A percentile compares a stretch with the other conserved stretches of the same genome.
These are phyloP conservation scores for Caenorhabditis japonica DNA, from an alignment of 2,888 invertebrate species.

Conservation along the genomic window DNA sequence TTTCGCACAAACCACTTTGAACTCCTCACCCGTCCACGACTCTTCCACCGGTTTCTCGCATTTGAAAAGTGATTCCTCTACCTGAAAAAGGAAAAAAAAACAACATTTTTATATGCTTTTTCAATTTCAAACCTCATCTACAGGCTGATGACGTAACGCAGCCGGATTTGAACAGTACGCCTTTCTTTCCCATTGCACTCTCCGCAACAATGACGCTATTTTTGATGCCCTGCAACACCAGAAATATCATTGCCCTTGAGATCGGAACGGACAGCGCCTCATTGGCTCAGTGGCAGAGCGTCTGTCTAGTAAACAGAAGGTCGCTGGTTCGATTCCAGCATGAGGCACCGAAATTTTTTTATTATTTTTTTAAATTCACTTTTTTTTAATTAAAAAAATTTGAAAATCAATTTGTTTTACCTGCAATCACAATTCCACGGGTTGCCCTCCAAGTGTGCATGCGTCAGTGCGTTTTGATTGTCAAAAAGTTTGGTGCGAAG, in stretches of 20 bases:
- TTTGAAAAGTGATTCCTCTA: conserved; percentile 9
- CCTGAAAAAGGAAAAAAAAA: conserved; percentile 13
- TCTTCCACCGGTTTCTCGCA: conserved; percentile 34
- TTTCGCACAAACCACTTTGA: conserved; percentile 25
- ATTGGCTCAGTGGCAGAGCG: conserved; percentile 77
- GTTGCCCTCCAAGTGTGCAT: conserved; percentile 61
- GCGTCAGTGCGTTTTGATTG: conserved; percentile 14
- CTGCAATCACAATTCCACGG: conserved; percentile 76
- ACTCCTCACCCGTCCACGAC: conserved; percentile 33
- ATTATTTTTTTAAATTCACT: no score
- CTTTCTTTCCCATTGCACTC: conserved; percentile 19
- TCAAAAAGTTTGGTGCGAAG: conserved; percentile 52
- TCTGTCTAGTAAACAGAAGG: conserved; percentile 77
- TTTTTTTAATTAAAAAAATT: no score
- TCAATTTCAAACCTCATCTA: conserved; percentile 29
- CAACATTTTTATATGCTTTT: not conserved
- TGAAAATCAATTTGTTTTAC: no score
- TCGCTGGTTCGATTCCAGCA: conserved; percentile 76
- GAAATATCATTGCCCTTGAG: not conserved
- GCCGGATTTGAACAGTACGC: conserved; percentile 55
- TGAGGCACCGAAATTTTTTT: conserved; percentile 61
- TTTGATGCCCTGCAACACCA: conserved; percentile 19
- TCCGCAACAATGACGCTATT: conserved; percentile 23
- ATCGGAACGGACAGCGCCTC: conserved; percentile 50
- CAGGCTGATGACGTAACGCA: conserved; percentile 35